Percentiles rank a stretch among this genome's conserved stretches.
phyloP scores from a whole-genome alignment of 92 coral and sea anemone genomes.

The Epizoanthus ramosus region DNA sequence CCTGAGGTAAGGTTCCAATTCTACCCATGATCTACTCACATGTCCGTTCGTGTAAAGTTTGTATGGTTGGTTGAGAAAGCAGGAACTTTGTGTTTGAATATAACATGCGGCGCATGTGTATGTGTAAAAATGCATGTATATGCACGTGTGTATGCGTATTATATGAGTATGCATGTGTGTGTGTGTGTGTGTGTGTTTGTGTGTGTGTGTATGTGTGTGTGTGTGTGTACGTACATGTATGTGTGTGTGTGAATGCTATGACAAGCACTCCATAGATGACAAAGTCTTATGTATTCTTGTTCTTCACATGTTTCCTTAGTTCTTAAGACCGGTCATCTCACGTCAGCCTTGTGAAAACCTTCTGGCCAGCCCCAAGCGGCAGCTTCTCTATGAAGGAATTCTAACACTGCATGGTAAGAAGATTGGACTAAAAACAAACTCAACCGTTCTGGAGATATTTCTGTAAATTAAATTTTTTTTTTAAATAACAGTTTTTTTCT shows the following conservation, averaged over 20 bases:
- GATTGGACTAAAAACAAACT: not conserved
- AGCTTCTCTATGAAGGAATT: slow-evolving; percentile 88
- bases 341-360: slow-evolving; percentile 94
- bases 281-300: too few relatives aligned
- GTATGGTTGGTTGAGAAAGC: too few relatives aligned
- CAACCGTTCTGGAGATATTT: not conserved
- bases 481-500: too few relatives aligned
- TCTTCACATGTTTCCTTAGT: slow-evolving; percentile 52
- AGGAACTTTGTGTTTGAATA: too few relatives aligned
- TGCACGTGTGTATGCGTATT: not conserved
- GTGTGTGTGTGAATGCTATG: too few relatives aligned
- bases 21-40: not conserved
- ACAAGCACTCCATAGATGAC: too few relatives aligned
- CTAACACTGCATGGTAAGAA: slow-evolving; percentile 78
- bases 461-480: not conserved
- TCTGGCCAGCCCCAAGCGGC: slow-evolving; percentile 89
- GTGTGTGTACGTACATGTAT: too few relatives aligned
- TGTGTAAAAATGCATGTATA: not conserved
- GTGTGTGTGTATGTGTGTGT: too few relatives aligned
- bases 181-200: too few relatives aligned
- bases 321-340: slow-evolving; percentile 74
- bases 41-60: too few relatives aligned
- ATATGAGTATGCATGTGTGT: not conserved
- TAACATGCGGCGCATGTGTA: too few relatives aligned
- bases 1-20: slow-evolving; percentile 75